These are phyloP conservation scores for Mycalesis mineus DNA, from an alignment of 2,888 invertebrate species.

Conservation along the genomic window DNA sequence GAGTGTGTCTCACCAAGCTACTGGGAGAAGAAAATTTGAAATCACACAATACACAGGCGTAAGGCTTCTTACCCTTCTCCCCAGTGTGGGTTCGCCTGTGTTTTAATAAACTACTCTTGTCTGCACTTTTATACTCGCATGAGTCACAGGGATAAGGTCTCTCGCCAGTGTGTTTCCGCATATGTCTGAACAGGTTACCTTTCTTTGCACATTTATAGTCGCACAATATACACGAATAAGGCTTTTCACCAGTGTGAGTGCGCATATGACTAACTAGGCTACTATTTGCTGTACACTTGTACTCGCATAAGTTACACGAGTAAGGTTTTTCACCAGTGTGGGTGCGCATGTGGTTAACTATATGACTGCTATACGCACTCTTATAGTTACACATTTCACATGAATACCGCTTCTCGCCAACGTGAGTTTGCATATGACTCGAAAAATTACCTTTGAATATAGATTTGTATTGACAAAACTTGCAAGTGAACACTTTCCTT, in stretches of 20 bases:
- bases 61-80: no score
- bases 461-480: no score
- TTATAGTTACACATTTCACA: background rate
- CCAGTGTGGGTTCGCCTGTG: background rate
- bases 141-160: background rate
- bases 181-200: background rate
- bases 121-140: background rate
- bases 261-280: background rate
- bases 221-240: background rate
- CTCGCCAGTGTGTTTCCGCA: background rate
- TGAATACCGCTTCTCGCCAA: no score
- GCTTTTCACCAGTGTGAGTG: background rate
- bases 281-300: background rate
- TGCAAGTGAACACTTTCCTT: no score
- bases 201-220: background rate
- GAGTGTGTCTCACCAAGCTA: background rate
- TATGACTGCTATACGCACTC: background rate
- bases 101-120: background rate
- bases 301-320: background rate
- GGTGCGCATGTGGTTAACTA: background rate
- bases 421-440: background rate
- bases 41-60: no score
- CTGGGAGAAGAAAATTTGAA: background rate
- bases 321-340: conserved; percentile 8
- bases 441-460: no score